A percentile compares a stretch with the other conserved stretches of the same genome.
Evolutionary conservation across 2,113 vertebrate genomes (phyloP).

Genomic region (Hippolais icterina): DNA sequence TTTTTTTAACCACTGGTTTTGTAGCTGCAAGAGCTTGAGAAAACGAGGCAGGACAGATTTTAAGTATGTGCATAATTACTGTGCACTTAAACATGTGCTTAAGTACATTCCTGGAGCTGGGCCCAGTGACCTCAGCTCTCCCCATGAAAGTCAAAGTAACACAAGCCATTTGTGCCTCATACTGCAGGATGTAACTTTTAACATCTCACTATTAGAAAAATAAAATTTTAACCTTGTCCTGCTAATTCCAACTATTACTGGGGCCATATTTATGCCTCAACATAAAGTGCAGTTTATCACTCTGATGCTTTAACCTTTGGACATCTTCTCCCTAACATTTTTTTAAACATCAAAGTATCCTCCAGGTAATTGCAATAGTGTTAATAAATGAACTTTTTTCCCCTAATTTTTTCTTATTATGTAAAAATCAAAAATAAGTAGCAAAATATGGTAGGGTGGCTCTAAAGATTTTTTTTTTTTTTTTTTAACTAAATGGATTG

Average conservation of each 20-base stretch:
- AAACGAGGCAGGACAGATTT: background rate
- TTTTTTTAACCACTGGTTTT: background rate
- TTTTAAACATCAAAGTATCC: background rate
- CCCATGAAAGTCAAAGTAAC: background rate
- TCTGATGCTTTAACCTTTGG: background rate
- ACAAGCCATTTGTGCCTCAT: background rate
- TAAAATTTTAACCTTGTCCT: background rate
- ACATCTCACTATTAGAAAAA: background rate
- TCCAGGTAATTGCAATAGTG: background rate
- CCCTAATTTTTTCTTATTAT: background rate
- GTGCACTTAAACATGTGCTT: background rate
- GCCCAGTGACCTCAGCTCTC: background rate
- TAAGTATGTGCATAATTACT: background rate
- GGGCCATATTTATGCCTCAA: background rate
- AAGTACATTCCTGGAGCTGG: background rate
- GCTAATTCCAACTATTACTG: background rate
- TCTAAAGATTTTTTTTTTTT: background rate
- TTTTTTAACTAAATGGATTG: background rate
- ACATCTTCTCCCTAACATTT: background rate
- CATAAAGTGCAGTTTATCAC: background rate
- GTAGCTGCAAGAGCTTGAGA: background rate
- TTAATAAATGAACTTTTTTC: background rate
- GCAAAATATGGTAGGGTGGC: background rate
- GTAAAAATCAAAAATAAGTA: background rate
- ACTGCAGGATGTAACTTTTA: background rate